phyloP scores from a whole-genome alignment of 2,113 vertebrate genomes.

The Trematocara stigmaticum region DNA sequence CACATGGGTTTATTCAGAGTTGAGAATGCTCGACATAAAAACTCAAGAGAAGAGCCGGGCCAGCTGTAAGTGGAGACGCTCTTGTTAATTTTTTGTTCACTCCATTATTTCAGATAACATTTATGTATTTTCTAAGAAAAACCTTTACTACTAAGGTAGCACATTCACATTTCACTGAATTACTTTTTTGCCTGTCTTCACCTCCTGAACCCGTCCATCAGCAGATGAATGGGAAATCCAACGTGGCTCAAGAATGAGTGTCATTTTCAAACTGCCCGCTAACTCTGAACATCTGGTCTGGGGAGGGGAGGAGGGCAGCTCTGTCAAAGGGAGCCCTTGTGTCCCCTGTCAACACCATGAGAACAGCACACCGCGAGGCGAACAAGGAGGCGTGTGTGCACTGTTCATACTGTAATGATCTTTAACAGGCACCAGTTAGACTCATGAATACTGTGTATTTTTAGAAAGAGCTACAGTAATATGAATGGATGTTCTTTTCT shows the following conservation, averaged over 20 bases:
- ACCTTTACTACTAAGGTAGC: neutral
- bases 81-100: neutral
- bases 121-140: neutral
- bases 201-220: neutral
- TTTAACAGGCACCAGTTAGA: constrained; percentile 4
- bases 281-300: constrained; percentile 68
- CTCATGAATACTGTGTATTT: neutral
- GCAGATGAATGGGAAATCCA: constrained; percentile 30
- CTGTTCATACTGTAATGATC: neutral
- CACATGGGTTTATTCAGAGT: neutral
- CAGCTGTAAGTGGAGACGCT: neutral
- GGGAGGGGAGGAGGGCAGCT: constrained; percentile 17
- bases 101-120: neutral
- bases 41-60: neutral
- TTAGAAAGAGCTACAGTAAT: constrained; percentile 5
- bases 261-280: constrained; percentile 62
- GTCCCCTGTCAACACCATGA: constrained; percentile 39
- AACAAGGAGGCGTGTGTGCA: constrained; percentile 56
- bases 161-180: neutral
- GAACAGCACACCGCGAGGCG: constrained; percentile 29
- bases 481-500: neutral
- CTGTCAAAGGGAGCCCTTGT: constrained; percentile 68
- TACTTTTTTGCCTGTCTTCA: neutral
- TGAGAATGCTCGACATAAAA: neutral
- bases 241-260: constrained; percentile 43